A percentile compares a stretch with the other conserved stretches of the same genome.
Evolutionary conservation across 1,140 invertebrate genomes (phyloP).

Genomic region (Chrysomallon squamiferum): DNA sequence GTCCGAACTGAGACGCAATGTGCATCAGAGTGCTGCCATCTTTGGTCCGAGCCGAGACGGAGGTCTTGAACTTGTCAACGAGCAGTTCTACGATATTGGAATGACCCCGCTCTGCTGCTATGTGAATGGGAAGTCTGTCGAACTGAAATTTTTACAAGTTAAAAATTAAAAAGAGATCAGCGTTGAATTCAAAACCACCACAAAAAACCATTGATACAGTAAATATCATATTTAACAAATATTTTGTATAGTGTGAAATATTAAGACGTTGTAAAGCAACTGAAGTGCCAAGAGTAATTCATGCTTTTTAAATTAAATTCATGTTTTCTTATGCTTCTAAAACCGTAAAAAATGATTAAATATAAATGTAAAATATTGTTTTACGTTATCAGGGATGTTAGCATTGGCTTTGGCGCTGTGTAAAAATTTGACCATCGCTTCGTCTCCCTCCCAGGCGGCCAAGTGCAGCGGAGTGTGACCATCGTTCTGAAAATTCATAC

Average conservation of each 20-base stretch:
- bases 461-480: conserved; percentile 94
- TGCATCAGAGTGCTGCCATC: conserved; percentile 99
- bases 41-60: conserved; percentile 67
- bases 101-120: conserved; percentile 96
- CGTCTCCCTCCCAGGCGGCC: conserved; percentile 93
- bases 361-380: too few relatives aligned
- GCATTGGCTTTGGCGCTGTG: conserved; percentile 92
- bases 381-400: conserved; percentile 90
- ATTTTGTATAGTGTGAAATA: too few relatives aligned
- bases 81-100: conserved; percentile 93
- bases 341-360: too few relatives aligned
- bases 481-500: conserved; percentile 70
- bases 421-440: conserved; percentile 92
- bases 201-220: not conserved
- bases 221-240: not conserved
- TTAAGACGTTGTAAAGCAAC: too few relatives aligned
- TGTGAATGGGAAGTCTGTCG: conserved; percentile 94
- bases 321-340: too few relatives aligned
- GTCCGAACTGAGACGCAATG: conserved; percentile 92
- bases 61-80: conserved; percentile 97
- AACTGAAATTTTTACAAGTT: conserved; percentile 62
- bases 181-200: not conserved
- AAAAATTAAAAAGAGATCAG: conserved; percentile 2
- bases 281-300: too few relatives aligned
- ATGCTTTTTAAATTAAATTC: too few relatives aligned